Evolutionary conservation across 2,888 invertebrate species (phyloP).

Genomic region (Chrysina gloriosa): DNA sequence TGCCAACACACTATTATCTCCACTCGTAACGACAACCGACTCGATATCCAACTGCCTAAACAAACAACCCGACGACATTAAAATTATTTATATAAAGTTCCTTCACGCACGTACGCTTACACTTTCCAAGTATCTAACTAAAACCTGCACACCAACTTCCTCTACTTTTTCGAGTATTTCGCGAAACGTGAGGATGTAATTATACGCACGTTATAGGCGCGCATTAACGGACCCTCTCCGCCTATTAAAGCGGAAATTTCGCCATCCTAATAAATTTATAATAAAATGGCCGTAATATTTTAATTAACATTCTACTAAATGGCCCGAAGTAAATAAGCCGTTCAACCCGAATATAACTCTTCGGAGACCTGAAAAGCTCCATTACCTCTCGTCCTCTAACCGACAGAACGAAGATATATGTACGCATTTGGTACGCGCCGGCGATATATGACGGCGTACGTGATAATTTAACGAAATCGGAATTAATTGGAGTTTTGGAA

Average conservation of each 20-base stretch:
- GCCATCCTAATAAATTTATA: constrained; percentile 12
- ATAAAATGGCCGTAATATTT: constrained; percentile 23
- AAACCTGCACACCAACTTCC: too few relatives aligned
- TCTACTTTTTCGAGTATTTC: too few relatives aligned
- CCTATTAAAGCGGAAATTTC: neutral
- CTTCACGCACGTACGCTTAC: too few relatives aligned
- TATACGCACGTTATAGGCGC: too few relatives aligned
- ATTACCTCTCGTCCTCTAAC: neutral
- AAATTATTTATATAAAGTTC: too few relatives aligned
- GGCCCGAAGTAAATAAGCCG: constrained; percentile 24
- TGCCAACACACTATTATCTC: too few relatives aligned
- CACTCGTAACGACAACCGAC: too few relatives aligned
- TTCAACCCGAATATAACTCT: constrained; percentile 6
- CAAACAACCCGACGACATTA: too few relatives aligned
- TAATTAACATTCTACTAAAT: constrained; percentile 29
- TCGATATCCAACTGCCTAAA: too few relatives aligned
- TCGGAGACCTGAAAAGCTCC: neutral
- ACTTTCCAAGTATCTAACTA: too few relatives aligned
- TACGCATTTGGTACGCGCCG: neutral
- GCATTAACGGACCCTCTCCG: neutral
- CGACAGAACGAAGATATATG: constrained; percentile 12
- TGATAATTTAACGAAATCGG: constrained; percentile 5
- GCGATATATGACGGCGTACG: neutral
- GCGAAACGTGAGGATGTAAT: too few relatives aligned
- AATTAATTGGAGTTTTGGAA: constrained; percentile 12